These are phyloP conservation scores for Leptarthrus brevirostris DNA, from an alignment of 2,888 invertebrate species.

Conservation along the genomic window DNA sequence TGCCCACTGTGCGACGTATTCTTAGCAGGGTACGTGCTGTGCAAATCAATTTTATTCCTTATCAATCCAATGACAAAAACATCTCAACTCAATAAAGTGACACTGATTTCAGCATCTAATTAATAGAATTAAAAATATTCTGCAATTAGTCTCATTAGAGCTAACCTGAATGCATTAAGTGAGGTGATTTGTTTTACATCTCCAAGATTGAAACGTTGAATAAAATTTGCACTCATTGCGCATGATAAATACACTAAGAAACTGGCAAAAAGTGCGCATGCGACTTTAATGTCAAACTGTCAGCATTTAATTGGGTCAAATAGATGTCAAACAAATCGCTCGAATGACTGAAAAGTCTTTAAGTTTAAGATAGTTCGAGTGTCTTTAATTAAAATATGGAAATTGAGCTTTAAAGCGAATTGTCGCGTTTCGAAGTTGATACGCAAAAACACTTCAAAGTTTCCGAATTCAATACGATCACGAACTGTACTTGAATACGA, in stretches of 20 bases:
- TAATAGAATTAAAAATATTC: too few relatives aligned
- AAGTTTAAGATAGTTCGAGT: neutral
- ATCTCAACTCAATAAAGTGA: too few relatives aligned
- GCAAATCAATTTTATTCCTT: too few relatives aligned
- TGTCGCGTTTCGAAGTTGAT: neutral
- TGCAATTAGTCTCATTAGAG: slow-evolving; percentile 29
- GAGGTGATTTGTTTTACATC: slow-evolving; percentile 13
- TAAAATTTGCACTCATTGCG: slow-evolving; percentile 40
- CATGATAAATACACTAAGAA: slow-evolving; percentile 3
- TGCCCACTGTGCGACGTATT: too few relatives aligned
- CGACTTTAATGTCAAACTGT: slow-evolving; percentile 9
- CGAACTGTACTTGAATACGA: neutral
- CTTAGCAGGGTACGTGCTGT: too few relatives aligned
- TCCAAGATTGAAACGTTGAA: neutral
- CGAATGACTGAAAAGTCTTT: too few relatives aligned
- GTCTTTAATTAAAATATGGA: slow-evolving; percentile 30
- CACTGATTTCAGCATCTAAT: too few relatives aligned
- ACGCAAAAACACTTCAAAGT: neutral
- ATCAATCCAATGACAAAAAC: too few relatives aligned
- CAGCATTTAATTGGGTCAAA: slow-evolving; percentile 31
- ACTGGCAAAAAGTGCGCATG: neutral
- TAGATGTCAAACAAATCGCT: slow-evolving; percentile 11
- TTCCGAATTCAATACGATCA: neutral
- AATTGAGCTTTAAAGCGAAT: neutral
- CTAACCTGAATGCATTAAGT: slow-evolving; percentile 28